These are phyloP conservation scores for Aplysina aerophoba DNA, from an alignment of 37 sponge, comb jelly and placozoan genomes.

Conservation along the genomic window DNA sequence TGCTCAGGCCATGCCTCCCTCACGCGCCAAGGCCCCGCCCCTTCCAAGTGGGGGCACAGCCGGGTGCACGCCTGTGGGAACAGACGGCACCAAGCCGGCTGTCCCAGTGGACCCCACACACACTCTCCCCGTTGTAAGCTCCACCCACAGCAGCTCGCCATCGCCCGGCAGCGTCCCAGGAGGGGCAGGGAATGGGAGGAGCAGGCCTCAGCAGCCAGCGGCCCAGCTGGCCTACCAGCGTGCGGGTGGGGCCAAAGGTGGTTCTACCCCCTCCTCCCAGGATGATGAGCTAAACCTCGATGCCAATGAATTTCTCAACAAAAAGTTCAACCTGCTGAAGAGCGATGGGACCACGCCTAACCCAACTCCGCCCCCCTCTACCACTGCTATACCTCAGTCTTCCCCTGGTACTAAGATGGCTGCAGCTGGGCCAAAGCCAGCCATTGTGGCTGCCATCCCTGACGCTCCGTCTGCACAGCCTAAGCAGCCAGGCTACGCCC, in stretches of 20 bases:
- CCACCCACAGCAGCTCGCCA: neutral
- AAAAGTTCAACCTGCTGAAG: neutral
- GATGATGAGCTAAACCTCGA: conserved; percentile 23
- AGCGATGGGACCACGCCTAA: neutral
- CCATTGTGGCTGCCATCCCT: too few species aligned
- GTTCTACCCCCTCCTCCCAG: neutral
- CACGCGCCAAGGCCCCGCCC: neutral
- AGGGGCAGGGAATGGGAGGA: too few species aligned
- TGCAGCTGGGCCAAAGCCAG: too few species aligned
- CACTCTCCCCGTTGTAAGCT: neutral
- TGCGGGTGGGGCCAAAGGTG: neutral
- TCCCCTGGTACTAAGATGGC: neutral
- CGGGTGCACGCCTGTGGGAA: neutral
- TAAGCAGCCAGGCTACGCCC: too few species aligned
- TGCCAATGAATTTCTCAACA: neutral
- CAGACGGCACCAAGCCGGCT: conserved; percentile 23
- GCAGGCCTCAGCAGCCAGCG: neutral
- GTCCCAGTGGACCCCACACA: neutral
- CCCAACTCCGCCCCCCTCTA: neutral
- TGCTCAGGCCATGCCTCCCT: conserved; percentile 1
- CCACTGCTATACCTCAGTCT: neutral
- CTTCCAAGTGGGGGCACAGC: neutral
- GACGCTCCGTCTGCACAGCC: too few species aligned
- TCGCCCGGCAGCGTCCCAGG: neutral
- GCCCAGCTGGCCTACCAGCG: too few species aligned